phyloP scores from a whole-genome alignment of 2,113 vertebrate species.

The Malurus melanocephalus region DNA sequence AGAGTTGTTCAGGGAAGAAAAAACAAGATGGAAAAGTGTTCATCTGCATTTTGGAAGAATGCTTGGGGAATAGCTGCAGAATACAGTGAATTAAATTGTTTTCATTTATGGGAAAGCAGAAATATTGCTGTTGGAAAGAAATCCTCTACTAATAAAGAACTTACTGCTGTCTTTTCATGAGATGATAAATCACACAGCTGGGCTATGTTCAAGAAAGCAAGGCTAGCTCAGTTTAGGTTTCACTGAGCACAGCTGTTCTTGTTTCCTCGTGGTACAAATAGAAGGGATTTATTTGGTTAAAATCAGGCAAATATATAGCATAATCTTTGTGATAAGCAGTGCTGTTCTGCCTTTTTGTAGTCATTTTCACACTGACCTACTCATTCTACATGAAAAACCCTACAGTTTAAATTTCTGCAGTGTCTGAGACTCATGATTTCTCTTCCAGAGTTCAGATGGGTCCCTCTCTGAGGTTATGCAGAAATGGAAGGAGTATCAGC shows the following conservation, averaged over 20 bases:
- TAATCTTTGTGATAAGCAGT: background rate
- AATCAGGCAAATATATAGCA: background rate
- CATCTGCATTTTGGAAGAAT: background rate
- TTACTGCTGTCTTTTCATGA: background rate
- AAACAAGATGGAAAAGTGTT: background rate
- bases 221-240: background rate
- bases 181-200: background rate
- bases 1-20: background rate
- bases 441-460: constrained; percentile 65
- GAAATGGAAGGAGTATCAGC: constrained; percentile 78
- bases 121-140: background rate
- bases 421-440: background rate
- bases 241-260: background rate
- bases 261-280: background rate
- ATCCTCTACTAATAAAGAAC: background rate
- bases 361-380: background rate
- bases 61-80: background rate
- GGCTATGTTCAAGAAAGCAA: background rate
- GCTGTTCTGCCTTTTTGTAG: background rate
- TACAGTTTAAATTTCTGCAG: background rate
- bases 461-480: constrained; percentile 74
- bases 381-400: background rate
- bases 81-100: background rate
- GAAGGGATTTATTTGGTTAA: background rate
- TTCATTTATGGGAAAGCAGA: background rate